Conservation (phyloP, 2,888 invertebrate species). For the Clostera curtula region DNA sequence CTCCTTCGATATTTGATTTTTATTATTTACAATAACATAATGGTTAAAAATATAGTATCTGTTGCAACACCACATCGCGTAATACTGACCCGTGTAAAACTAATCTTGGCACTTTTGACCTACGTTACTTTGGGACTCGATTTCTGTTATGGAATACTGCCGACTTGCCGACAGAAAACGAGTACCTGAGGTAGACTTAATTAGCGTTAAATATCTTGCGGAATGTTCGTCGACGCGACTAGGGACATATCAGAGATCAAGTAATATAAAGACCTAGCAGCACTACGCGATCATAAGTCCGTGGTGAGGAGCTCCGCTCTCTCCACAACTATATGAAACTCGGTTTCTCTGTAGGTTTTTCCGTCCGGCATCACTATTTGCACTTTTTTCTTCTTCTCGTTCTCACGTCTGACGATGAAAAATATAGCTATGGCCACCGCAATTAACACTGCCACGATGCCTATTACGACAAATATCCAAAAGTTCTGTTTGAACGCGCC, state of each 20-base stretch:
- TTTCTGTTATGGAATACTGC: neutral
- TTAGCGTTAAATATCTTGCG: slow-evolving; percentile 17
- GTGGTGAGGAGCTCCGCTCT: slow-evolving; percentile 87
- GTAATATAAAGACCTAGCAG: slow-evolving; percentile 6
- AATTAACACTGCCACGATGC: slow-evolving; percentile 58
- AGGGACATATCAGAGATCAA: slow-evolving; percentile 25
- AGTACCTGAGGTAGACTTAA: slow-evolving; percentile 39
- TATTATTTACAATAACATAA: slow-evolving; percentile 31
- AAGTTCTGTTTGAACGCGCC: slow-evolving; percentile 59
- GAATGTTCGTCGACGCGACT: slow-evolving; percentile 21
- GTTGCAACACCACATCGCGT: slow-evolving; percentile 26
- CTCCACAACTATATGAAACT: slow-evolving; percentile 90
- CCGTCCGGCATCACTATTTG: slow-evolving; percentile 87
- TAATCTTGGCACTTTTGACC: slow-evolving; percentile 48
- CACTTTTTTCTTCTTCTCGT: slow-evolving; percentile 75
- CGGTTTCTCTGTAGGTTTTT: slow-evolving; percentile 88
- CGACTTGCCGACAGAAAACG: slow-evolving; percentile 2
- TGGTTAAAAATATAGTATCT: slow-evolving; percentile 17
- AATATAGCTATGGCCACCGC: slow-evolving; percentile 63
- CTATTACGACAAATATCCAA: slow-evolving; percentile 66
- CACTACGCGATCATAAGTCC: slow-evolving; percentile 72
- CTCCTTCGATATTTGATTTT: slow-evolving; percentile 19
- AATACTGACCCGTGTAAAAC: slow-evolving; percentile 47
- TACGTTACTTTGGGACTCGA: too few species aligned
- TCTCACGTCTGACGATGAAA: slow-evolving; percentile 59